Evolutionary conservation across 2,797 vertebrate genomes (phyloP), one percentile per base, ranked within the genome.

Genomic region (Xenopus petersii): DNA sequence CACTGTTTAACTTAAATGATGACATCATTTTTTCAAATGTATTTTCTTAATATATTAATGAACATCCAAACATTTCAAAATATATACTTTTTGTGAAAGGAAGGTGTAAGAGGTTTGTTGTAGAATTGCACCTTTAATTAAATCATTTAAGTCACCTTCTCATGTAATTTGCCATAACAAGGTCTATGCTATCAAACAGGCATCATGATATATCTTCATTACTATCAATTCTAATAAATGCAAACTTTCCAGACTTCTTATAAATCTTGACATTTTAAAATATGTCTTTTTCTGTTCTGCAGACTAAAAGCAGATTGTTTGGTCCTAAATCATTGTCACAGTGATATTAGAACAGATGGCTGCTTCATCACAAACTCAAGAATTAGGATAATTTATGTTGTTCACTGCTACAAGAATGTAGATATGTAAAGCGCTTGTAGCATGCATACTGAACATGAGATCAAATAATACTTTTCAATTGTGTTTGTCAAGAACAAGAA

Each of bases 301-400:
- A 89, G 89, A 92, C 89, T 88, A 90, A 91, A 84, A 83, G 86
- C 84, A 75, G 85, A 85, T 86, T 86, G 84, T 88, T 90, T 83
- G 83, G 85, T 88, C 84, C 81, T 88, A 87, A 87, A 89, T 88
- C 88, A 92, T 81, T 91, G 91, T 93, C 92, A 88, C 82, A 65
- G 80, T 87, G 86, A 86, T 89, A 91, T 89, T 85, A 89, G 88
- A 91, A 87, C 94, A 95, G 93, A 94, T 94, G 93, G 92, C 89
- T 89, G 86, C 84, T 89, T 90, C 88, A 85, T 91, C 81, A 82
- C 86, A 86, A 86, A 89, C 88, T 90, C 90, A 89, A 89, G 88
- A 92, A 91, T 89, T 85, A 86, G 84, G 87, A 89, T 90, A 93
- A 93, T 92, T 91, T 91, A 92, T 93, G 92, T 88, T 79, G 87